Evolutionary conservation across 2,113 vertebrate species (phyloP).

Genomic region (Peromyscus leucopus): DNA sequence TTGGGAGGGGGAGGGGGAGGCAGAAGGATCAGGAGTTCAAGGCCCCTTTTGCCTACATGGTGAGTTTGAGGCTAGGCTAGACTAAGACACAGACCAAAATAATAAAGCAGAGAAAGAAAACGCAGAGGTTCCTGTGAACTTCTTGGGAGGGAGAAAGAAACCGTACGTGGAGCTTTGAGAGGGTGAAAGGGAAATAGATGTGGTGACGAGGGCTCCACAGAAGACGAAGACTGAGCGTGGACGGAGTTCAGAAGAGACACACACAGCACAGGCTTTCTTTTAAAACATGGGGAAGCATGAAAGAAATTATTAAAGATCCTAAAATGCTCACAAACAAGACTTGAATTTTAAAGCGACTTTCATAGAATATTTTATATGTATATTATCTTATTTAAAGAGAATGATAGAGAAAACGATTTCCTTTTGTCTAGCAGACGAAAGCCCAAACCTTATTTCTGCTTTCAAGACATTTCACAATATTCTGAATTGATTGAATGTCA

Average conservation of each 20-base stretch:
- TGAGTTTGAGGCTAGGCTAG: neutral
- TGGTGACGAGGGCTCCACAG: neutral
- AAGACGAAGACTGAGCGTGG: neutral
- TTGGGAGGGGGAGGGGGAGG: neutral
- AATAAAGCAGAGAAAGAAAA: neutral
- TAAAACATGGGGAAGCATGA: neutral
- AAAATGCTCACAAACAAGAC: neutral
- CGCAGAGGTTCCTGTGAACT: neutral
- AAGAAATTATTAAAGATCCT: constrained; percentile 4
- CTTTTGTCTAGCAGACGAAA: neutral
- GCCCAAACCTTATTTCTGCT: neutral
- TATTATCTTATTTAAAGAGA: neutral
- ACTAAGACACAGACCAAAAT: neutral
- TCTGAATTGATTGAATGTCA: neutral
- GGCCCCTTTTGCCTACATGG: neutral
- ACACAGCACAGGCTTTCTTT: neutral
- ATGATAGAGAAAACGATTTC: neutral
- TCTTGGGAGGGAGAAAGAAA: neutral
- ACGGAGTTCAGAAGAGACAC: neutral
- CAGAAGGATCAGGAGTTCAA: neutral
- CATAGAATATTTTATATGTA: neutral
- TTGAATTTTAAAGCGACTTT: neutral
- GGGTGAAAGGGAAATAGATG: neutral
- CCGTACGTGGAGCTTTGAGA: neutral
- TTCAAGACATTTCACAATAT: neutral